A percentile compares a stretch with the other conserved stretches of the same genome.
Conservation (phyloP, 2,888 invertebrate species). For the Drosophila nr. perissopoda region DNA sequence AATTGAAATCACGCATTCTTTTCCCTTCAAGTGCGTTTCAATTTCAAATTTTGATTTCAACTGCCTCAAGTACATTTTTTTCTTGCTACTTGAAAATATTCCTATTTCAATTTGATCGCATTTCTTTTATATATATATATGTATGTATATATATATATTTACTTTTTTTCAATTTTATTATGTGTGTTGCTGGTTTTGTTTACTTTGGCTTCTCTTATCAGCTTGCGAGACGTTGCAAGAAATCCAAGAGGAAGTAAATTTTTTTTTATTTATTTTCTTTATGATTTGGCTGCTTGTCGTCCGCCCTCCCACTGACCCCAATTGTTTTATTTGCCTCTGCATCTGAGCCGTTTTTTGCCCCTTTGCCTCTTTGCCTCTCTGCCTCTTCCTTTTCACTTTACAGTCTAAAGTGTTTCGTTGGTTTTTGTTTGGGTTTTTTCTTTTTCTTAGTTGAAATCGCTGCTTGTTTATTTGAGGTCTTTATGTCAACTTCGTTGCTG, state of each 20-base stretch:
- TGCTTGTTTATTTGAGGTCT: conserved; percentile 76
- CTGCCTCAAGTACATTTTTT: conserved; percentile 61
- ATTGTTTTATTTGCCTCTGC: conserved; percentile 15
- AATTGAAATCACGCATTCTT: conserved; percentile 57
- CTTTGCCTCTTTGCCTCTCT: background rate
- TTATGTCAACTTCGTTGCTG: conserved; percentile 73
- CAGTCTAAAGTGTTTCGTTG: conserved; percentile 46
- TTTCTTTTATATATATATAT: conserved; percentile 34
- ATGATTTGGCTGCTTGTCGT: conserved; percentile 25
- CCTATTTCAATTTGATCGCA: conserved; percentile 31
- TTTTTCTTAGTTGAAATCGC: conserved; percentile 56
- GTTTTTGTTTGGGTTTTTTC: conserved; percentile 19
- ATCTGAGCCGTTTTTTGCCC: conserved; percentile 28
- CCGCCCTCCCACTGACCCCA: conserved; percentile 32
- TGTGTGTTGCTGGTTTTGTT: conserved; percentile 20
- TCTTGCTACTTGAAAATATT: conserved; percentile 33
- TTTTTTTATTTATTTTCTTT: conserved; percentile 34
- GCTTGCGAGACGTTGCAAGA: conserved; percentile 14
- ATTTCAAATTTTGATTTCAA: conserved; percentile 64
- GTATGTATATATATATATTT: background rate
- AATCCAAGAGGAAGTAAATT: conserved; percentile 70
- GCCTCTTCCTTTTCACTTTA: conserved; percentile 5
- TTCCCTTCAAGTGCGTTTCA: conserved; percentile 66
- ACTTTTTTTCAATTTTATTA: conserved; percentile 36
- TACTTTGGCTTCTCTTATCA: conserved; percentile 25